These are phyloP conservation scores for Pyrgilauda ruficollis DNA, from an alignment of 2,113 vertebrate genomes.

Conservation along the genomic window DNA sequence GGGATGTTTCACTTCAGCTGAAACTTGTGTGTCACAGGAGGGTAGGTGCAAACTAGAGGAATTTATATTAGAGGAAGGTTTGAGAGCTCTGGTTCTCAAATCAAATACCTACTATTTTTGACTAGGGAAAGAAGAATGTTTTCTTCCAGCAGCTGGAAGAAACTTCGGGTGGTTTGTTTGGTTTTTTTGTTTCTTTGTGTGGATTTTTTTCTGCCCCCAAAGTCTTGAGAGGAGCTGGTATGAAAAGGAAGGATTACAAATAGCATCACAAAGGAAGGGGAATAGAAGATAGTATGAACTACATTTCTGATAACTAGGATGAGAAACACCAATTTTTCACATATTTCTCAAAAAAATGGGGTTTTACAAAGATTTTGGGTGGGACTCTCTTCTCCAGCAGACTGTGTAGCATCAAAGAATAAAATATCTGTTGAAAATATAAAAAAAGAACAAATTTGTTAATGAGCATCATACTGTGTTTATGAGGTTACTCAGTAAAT, in stretches of 20 bases:
- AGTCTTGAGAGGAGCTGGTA: neutral
- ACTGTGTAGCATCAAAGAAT: neutral
- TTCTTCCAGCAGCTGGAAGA: neutral
- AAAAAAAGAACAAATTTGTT: neutral
- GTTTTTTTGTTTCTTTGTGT: neutral
- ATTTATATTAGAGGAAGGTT: neutral
- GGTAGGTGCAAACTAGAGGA: neutral
- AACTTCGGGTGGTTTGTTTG: neutral
- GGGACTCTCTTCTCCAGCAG: neutral
- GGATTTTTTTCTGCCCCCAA: neutral
- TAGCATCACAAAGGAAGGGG: neutral
- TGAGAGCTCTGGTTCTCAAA: neutral
- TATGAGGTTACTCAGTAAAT: neutral
- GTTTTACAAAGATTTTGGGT: neutral
- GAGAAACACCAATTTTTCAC: neutral
- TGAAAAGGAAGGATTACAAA: neutral
- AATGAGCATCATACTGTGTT: neutral
- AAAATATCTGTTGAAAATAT: neutral
- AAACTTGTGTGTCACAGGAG: neutral
- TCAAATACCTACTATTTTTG: neutral
- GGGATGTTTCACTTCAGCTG: neutral
- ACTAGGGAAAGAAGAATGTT: neutral
- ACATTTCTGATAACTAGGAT: neutral
- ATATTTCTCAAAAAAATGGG: neutral
- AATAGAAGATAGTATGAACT: neutral